Base-by-base conservation (phyloP, 2,888 invertebrate species). In the Lissonota sp. region DNA sequence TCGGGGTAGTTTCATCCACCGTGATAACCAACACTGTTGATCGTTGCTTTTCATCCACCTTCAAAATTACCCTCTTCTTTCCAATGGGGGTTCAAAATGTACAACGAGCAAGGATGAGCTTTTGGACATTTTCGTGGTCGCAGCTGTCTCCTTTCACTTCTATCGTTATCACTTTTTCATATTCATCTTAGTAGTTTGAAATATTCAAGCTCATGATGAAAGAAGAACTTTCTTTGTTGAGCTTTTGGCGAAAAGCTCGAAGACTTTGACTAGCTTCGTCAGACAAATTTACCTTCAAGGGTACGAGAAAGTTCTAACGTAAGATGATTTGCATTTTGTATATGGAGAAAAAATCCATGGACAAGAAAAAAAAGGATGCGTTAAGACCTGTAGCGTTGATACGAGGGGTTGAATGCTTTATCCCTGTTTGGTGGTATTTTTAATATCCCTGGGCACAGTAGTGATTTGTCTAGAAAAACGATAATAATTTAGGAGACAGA, bases 11-110 rank as follows among this genome's bases (percentile, higher is more conserved):
- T 75, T 71, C 55, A 70, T 42, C 69, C 49, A 53, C 63, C 39
- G 49, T 74, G 64, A 66, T 74, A 49, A 71, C 70, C 75, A 75
- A 49, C 51, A 42, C 58, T 58, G 69, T 79, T 74, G 74, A 74
- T 55, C 64, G 51, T 55, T 60, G 46, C 51, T 57, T 58, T 58
- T 53, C 57, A 46, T 14, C 16, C 42, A 16, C 12, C 44, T 42
- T 8, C n/a, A 12, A 14, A 14, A 14, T n/a, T 6, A 14, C 6
- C 8, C 69, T 7, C 44, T 8, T 40, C 64, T 16, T 58, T 64
- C 39, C 37, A 8, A 44, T 26, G 46, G 46, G 37, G 57, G 39
- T 51, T 66, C 10, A 71, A 60, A 64, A 12, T 60, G 58, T 26
- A 14, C 42, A 37, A 2, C 26, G 40, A 51, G 26, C 37, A 42